These are phyloP conservation scores for Microhierax caerulescens DNA, from an alignment of 2,797 vertebrate genomes.

Conservation along the genomic window DNA sequence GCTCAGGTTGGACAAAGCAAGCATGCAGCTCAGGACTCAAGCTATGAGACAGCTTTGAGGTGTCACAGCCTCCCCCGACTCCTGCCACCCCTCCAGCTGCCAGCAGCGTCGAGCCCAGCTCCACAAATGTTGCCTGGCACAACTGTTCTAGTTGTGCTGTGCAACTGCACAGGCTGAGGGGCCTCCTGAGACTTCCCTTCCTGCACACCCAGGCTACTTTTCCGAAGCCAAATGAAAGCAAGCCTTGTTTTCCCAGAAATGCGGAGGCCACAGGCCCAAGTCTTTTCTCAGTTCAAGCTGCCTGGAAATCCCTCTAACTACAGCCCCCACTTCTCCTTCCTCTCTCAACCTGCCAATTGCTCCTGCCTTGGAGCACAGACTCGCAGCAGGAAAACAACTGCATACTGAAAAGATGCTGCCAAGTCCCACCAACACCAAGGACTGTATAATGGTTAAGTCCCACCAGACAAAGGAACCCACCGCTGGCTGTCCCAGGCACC, in stretches of 20 bases:
- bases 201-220: background rate
- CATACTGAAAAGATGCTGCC: background rate
- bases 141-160: background rate
- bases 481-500: background rate
- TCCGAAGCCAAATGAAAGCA: background rate
- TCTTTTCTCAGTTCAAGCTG: background rate
- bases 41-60: background rate
- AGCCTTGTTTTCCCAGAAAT: background rate
- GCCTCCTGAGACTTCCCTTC: background rate
- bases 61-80: background rate
- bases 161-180: background rate
- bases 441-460: fast-evolving
- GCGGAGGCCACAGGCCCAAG: background rate
- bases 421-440: background rate
- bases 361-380: fast-evolving
- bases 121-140: background rate
- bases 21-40: background rate
- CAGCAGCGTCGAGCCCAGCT: background rate
- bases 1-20: background rate
- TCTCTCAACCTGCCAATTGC: background rate
- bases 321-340: background rate
- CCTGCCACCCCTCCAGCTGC: background rate
- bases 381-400: background rate
- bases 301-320: background rate
- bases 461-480: background rate